These are phyloP conservation scores for Dryas iulia DNA, from an alignment of 1,140 invertebrate species.

Conservation along the genomic window DNA sequence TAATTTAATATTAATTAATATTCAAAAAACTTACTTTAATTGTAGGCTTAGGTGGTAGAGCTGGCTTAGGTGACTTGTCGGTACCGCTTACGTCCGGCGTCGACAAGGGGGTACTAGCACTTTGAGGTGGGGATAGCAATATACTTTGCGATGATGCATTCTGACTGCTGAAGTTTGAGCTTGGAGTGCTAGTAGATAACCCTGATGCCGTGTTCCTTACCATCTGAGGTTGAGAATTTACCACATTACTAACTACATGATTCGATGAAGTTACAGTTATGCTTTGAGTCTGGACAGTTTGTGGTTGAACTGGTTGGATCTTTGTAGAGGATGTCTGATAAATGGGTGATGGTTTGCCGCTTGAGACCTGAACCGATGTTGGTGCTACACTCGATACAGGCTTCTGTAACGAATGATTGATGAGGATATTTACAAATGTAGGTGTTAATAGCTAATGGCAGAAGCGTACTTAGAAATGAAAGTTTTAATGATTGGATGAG, in stretches of 20 bases:
- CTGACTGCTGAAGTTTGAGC: conserved; percentile 56
- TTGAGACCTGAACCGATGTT: conserved; percentile 83
- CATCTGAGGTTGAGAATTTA: conserved; percentile 74
- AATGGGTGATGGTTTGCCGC: conserved; percentile 86
- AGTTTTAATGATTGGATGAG: conserved; percentile 18
- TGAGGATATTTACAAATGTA: conserved; percentile 74
- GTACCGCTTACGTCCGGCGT: conserved; percentile 79
- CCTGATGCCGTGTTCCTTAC: conserved; percentile 75
- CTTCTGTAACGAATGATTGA: conserved; percentile 78
- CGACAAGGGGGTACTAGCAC: conserved; percentile 80
- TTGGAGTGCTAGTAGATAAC: conserved; percentile 57
- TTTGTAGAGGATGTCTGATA: conserved; percentile 91
- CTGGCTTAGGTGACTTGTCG: conserved; percentile 83
- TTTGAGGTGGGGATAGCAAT: conserved; percentile 81
- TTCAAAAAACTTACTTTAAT: conserved; percentile 63
- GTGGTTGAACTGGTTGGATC: conserved; percentile 89
- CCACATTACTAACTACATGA: conserved; percentile 68
- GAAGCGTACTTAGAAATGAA: not conserved
- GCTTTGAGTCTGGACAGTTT: conserved; percentile 82
- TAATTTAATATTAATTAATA: not conserved
- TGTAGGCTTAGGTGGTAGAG: conserved; percentile 87
- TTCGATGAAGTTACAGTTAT: conserved; percentile 63
- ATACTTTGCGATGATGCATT: conserved; percentile 76
- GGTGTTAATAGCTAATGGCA: conserved; percentile 26
- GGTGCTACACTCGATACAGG: conserved; percentile 92